Evolutionary conservation across 2,888 invertebrate genomes (phyloP).

Genomic region (Byasa hedistus): DNA sequence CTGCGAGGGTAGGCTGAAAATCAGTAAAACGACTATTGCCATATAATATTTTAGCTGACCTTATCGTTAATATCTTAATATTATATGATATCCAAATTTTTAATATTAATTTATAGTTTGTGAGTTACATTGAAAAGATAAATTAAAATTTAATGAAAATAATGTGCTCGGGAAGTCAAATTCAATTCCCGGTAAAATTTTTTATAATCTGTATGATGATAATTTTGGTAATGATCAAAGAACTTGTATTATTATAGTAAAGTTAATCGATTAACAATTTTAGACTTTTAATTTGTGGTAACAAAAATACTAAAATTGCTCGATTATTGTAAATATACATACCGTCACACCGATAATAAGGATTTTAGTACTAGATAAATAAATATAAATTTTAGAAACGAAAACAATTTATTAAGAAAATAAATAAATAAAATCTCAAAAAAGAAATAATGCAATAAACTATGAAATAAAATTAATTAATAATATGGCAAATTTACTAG

Average conservation of each 20-base stretch:
- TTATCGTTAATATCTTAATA: background rate
- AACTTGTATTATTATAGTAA: background rate
- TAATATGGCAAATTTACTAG: constrained; percentile 71
- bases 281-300: background rate
- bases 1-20: background rate
- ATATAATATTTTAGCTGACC: too few relatives aligned
- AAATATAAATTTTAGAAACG: constrained; percentile 48
- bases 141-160: background rate
- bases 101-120: background rate
- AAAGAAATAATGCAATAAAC: constrained; percentile 60
- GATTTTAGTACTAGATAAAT: constrained; percentile 39
- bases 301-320: background rate
- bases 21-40: background rate
- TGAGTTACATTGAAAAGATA: too few relatives aligned
- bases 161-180: too few relatives aligned
- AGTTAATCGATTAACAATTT: too few relatives aligned
- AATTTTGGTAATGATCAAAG: background rate
- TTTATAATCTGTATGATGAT: background rate
- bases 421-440: constrained; percentile 64
- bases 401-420: constrained; percentile 72
- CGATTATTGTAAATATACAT: background rate
- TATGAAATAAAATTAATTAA: constrained; percentile 60
- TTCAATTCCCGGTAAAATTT: too few relatives aligned
- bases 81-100: background rate
- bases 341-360: background rate